These are phyloP conservation scores for Mesitornis unicolor DNA, from an alignment of 2,113 vertebrate genomes.

Conservation along the genomic window DNA sequence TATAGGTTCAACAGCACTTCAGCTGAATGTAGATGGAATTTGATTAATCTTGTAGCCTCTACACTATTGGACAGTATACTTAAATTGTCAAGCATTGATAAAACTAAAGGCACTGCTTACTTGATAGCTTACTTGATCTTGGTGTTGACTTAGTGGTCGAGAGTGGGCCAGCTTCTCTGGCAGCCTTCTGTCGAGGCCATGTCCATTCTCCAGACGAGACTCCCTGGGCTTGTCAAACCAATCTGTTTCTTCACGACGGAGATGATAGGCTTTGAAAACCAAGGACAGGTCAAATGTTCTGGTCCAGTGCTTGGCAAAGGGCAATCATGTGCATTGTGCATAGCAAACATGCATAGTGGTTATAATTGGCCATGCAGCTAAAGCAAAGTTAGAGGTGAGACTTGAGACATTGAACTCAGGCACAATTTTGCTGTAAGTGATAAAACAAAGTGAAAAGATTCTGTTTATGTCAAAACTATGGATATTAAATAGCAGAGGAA, in stretches of 20 bases:
- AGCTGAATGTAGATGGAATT: background rate
- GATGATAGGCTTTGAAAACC: slow-evolving; percentile 91
- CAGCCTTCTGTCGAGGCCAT: slow-evolving; percentile 83
- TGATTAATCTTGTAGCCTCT: background rate
- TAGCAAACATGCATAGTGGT: slow-evolving; percentile 67
- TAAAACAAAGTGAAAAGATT: background rate
- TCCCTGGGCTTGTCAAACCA: slow-evolving; percentile 99
- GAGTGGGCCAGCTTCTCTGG: slow-evolving; percentile 80
- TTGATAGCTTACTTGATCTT: slow-evolving; percentile 81
- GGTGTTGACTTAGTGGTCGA: slow-evolving; percentile 75
- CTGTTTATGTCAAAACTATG: background rate
- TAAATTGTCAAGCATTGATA: background rate
- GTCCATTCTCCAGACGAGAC: slow-evolving; percentile 84
- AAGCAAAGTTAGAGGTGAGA: slow-evolving; percentile 51
- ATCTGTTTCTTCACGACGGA: slow-evolving; percentile 96
- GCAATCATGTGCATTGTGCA: slow-evolving; percentile 53
- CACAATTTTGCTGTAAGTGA: background rate
- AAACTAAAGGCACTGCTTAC: slow-evolving; percentile 63
- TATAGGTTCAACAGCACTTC: background rate
- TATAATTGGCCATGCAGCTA: slow-evolving; percentile 69
- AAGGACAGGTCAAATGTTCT: slow-evolving; percentile 76
- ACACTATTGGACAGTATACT: background rate
- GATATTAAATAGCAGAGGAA: background rate
- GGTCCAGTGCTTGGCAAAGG: slow-evolving; percentile 41
- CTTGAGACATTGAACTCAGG: slow-evolving; percentile 36